Conservation (phyloP, 2,888 invertebrate genomes). For the Pollenia angustigena region DNA sequence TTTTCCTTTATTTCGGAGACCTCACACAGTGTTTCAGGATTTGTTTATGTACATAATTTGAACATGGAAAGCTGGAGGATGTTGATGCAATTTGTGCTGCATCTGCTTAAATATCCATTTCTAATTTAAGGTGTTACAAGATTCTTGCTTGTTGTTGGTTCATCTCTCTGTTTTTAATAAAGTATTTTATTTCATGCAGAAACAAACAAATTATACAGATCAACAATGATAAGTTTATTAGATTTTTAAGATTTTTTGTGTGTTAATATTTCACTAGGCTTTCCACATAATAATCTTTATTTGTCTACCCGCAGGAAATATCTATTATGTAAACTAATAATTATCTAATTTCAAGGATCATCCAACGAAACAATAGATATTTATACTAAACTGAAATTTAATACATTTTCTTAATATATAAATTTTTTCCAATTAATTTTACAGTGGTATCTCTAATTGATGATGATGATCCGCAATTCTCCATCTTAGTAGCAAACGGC, state of each 20-base stretch:
- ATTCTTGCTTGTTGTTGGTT: constrained; percentile 2
- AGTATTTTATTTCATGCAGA: constrained; percentile 16
- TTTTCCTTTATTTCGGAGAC: constrained; percentile 42
- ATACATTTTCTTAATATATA: too few relatives aligned
- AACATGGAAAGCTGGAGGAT: constrained; percentile 38
- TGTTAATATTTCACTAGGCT: too few relatives aligned
- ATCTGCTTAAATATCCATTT: constrained; percentile 67
- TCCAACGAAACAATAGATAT: too few relatives aligned
- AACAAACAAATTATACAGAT: not conserved
- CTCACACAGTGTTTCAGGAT: constrained; percentile 57
- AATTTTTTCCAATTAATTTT: too few relatives aligned
- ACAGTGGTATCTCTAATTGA: too few relatives aligned
- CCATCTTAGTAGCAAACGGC: too few relatives aligned
- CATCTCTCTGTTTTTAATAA: not conserved
- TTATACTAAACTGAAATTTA: too few relatives aligned
- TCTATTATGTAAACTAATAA: not conserved
- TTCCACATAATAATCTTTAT: not conserved
- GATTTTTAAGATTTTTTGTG: not conserved
- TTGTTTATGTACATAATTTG: constrained; percentile 2
- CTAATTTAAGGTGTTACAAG: constrained; percentile 46
- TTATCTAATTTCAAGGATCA: too few relatives aligned
- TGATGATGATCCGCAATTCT: too few relatives aligned
- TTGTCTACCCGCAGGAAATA: not conserved
- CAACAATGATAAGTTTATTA: constrained; percentile 9
- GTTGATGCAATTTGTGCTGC: constrained; percentile 56